phyloP scores from a whole-genome alignment of 2,797 vertebrate genomes.

The Tragelaphus eurycerus region DNA sequence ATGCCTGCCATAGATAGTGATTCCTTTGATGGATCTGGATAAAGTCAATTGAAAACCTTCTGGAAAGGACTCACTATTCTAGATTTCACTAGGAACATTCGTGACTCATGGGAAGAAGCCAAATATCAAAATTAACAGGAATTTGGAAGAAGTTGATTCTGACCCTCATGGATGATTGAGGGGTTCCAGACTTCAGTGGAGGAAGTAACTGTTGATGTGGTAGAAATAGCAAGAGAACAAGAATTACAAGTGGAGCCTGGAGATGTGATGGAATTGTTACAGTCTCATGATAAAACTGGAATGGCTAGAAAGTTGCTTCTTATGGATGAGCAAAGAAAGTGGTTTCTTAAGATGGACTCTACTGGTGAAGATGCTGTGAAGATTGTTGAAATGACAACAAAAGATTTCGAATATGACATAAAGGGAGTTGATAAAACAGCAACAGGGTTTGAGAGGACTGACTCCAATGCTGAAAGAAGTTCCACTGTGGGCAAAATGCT shows the following conservation, averaged over 20 bases:
- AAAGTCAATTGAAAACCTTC: not conserved
- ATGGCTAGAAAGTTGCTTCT: not conserved
- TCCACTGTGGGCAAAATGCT: not conserved
- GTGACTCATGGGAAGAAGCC: not conserved
- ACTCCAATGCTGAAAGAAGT: not conserved
- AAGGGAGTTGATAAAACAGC: not conserved
- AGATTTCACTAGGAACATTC: not conserved
- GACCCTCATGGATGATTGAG: not conserved
- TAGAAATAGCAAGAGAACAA: accelerated
- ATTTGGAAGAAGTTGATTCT: not conserved
- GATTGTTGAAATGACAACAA: not conserved
- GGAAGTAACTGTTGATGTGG: not conserved
- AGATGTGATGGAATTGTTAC: not conserved
- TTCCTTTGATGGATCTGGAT: not conserved
- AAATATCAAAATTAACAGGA: not conserved
- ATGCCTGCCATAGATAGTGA: not conserved
- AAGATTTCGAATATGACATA: not conserved
- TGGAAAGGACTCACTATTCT: not conserved
- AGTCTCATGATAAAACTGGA: not conserved
- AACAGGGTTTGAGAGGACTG: not conserved
- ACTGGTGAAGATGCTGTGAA: not conserved
- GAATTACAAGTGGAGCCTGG: not conserved
- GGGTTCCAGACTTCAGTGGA: not conserved
- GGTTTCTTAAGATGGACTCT: not conserved
- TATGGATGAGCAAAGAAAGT: not conserved